These are phyloP conservation scores for Theretra japonica DNA, from an alignment of 2,888 invertebrate genomes.

Conservation along the genomic window DNA sequence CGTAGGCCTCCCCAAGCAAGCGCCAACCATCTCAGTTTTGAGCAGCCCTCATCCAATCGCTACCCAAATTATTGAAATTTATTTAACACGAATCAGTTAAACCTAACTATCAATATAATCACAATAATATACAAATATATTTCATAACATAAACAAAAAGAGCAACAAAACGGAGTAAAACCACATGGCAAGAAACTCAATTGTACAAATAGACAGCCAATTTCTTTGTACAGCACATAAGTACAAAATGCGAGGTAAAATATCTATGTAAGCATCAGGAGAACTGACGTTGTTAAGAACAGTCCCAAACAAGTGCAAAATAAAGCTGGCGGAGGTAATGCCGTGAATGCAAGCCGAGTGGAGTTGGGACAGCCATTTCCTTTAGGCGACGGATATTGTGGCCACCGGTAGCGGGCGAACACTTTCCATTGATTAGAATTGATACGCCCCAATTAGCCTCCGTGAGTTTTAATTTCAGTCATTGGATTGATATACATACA, in stretches of 20 bases:
- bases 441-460: too few species aligned
- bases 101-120: too few species aligned
- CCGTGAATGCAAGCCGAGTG: slow-evolving; percentile 38
- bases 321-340: slow-evolving; percentile 52
- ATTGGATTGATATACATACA: too few species aligned
- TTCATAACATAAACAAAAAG: too few species aligned
- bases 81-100: too few species aligned
- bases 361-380: slow-evolving; percentile 24
- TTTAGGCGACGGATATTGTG: slow-evolving; percentile 22
- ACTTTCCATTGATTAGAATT: neutral
- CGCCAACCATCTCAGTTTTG: too few species aligned
- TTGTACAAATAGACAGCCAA: neutral
- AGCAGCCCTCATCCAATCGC: too few species aligned
- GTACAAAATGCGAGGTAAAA: neutral
- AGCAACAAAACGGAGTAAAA: neutral
- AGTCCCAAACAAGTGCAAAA: slow-evolving; percentile 56
- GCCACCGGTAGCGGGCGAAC: slow-evolving; percentile 21
- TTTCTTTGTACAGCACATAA: neutral
- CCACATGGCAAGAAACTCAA: neutral
- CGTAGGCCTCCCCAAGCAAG: too few species aligned
- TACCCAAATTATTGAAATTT: too few species aligned
- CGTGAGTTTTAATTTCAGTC: too few species aligned
- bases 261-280: slow-evolving; percentile 10
- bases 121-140: too few species aligned
- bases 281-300: slow-evolving; percentile 29